These are phyloP conservation scores for Bimastos eiseni DNA, from an alignment of 2,888 invertebrate species.

Conservation along the genomic window DNA sequence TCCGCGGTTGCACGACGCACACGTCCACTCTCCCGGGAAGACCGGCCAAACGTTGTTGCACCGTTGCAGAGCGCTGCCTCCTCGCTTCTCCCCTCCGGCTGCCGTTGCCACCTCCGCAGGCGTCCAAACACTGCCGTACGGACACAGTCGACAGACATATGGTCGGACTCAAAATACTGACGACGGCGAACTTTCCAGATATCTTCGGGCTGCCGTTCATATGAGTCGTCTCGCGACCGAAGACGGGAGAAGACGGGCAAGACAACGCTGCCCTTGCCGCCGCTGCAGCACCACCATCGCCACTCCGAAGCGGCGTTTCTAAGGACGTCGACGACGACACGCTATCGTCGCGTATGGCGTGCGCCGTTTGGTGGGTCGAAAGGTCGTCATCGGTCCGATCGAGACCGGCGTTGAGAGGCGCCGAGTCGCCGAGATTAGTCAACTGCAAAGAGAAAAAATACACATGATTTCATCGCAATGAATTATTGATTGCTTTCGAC, in stretches of 20 bases:
- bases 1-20: slow-evolving; percentile 18
- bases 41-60: not conserved
- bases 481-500: not conserved
- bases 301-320: not conserved
- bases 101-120: not conserved
- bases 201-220: not conserved
- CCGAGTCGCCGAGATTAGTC: not conserved
- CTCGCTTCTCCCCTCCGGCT: not conserved
- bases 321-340: not conserved
- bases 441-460: not conserved
- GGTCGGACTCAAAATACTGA: slow-evolving; percentile 15
- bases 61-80: not conserved
- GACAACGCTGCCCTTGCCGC: not conserved
- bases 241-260: not conserved
- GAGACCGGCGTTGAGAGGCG: not conserved
- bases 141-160: slow-evolving; percentile 8
- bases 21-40: not conserved
- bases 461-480: slow-evolving; percentile 1
- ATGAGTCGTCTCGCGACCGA: not conserved
- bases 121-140: slow-evolving; percentile 18
- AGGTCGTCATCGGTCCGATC: not conserved
- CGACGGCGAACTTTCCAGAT: slow-evolving; percentile 10
- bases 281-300: not conserved
- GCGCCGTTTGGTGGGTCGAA: not conserved
- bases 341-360: not conserved